Base-by-base conservation (phyloP, 2,113 vertebrate species). In the Campylomormyrus tamandua region DNA sequence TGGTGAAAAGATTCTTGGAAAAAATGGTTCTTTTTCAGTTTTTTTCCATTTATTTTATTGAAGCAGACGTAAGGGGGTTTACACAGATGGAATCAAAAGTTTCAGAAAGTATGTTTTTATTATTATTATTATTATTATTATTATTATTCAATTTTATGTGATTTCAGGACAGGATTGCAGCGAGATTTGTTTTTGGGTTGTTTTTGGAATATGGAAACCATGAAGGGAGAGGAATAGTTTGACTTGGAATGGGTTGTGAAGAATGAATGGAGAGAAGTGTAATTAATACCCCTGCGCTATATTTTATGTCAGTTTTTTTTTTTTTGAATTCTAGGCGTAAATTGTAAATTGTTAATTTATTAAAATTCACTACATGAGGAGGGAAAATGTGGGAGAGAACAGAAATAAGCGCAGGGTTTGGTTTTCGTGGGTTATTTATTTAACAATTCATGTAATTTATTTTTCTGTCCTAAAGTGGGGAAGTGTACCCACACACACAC, bases 131-230 rank as follows among this genome's bases (percentile, higher is more conserved):
- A 94, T 95, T 93, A 52, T 50, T 15, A 94, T 95, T 93, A 91
- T 94, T 95, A 74, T 95, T 94, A 94, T 95, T 93, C 93, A 93
- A 93, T 95, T 96, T 96, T 93, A 94, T 95, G 92, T 94, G 93
- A 93, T 95, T 96, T 96, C 93, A 94, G 93, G 93, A 94, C 90
- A 91, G 91, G 91, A 91, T 93, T 92, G 92, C 93, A 93, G 92
- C 92, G 83, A 92, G 93, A 93, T 90, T 90, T 92, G 90, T 90
- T 89, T 92, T 90, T 93, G 93, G 91, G 90, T 93, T 93, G 91
- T 93, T 93, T 92, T 93, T 93, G 92, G 91, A 93, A 93, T 93
- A 91, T 94, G 92, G 93, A 95, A 93, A 93, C 91, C 91, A 93
- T 46, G 91, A 91, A 88, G 90, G 88, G 90, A 93, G 91, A 91